These are phyloP conservation scores for Prosapia bicincta DNA, from an alignment of 2,888 invertebrate genomes.

Conservation along the genomic window DNA sequence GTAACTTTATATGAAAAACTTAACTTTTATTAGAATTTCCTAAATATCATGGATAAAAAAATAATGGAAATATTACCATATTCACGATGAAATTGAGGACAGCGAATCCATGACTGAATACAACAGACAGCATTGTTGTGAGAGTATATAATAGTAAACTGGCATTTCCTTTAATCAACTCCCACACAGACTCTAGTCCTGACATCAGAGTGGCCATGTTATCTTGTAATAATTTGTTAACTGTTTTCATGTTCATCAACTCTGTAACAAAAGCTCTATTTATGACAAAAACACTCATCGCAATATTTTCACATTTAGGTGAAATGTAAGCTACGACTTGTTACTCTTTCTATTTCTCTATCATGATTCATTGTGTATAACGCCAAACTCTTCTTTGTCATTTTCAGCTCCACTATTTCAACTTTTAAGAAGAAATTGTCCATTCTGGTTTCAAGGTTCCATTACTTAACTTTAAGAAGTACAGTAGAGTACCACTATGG, in stretches of 20 bases:
- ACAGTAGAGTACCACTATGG: no score
- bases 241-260: conserved; percentile 66
- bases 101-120: conserved; percentile 87
- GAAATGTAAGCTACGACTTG: no score
- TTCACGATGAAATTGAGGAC: conserved; percentile 83
- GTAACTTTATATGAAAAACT: background rate
- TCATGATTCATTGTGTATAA: no score
- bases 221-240: conserved; percentile 80
- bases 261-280: conserved; percentile 56
- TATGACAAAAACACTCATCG: no score
- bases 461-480: no score
- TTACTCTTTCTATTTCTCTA: no score
- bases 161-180: conserved; percentile 88
- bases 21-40: conserved; percentile 4
- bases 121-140: conserved; percentile 80
- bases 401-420: no score
- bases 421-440: no score
- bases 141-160: conserved; percentile 79
- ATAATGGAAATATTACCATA: conserved; percentile 65
- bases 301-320: no score
- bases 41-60: background rate
- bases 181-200: conserved; percentile 82
- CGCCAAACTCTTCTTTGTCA: no score
- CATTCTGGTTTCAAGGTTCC: no score
- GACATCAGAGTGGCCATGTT: conserved; percentile 88